Evolutionary conservation across 2,113 vertebrate species (phyloP), one percentile per base, ranked within the genome.

Genomic region (Eudorcas thomsonii): DNA sequence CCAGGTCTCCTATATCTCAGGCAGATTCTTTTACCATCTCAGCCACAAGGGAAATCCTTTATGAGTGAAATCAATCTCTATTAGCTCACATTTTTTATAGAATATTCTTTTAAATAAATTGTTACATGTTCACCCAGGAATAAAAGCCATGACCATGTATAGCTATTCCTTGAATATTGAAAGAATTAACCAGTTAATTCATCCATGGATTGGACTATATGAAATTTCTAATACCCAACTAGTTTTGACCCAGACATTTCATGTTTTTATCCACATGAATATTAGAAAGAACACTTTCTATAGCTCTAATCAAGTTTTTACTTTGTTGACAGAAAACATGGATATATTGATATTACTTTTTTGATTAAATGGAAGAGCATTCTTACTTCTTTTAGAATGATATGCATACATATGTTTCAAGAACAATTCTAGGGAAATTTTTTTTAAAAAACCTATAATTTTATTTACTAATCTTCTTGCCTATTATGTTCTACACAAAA

Each of bases 321-420:
- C 74, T 90, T 90, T 45, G 64, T 13, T 83, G 26, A 2, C 9
- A 62, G 7, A 67, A 91, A 92, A 64, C 36, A 96, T 1, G 45
- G 21, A 74, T 55, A 43, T 33, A 57, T 14, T 88, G 25, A 4
- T 67, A 74, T 52, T 82, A 12, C 12, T n/a, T 82, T 81, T 94
- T 89, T 90, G 25, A 88, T 88, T 87, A 85, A 81, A 33, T 57
- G 83, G 33, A 84, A 82, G 78, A 16, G 4, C 15, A 93, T 28
- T 88, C 43, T 86, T 82, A 54, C 57, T 94, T 90, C 26, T 88
- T 57, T 93, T 94, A n/a, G 33, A 94, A 88, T 94, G 19, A 78
- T 48, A 87, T 55, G 3, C 19, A 96, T 25, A 77, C 67, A 2
- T 54, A 43, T 67, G 85, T 15, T 96, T 88, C 84, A 96, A 48